phyloP scores from a whole-genome alignment of 1,140 invertebrate genomes.

The Meloidogyne floridensis region DNA sequence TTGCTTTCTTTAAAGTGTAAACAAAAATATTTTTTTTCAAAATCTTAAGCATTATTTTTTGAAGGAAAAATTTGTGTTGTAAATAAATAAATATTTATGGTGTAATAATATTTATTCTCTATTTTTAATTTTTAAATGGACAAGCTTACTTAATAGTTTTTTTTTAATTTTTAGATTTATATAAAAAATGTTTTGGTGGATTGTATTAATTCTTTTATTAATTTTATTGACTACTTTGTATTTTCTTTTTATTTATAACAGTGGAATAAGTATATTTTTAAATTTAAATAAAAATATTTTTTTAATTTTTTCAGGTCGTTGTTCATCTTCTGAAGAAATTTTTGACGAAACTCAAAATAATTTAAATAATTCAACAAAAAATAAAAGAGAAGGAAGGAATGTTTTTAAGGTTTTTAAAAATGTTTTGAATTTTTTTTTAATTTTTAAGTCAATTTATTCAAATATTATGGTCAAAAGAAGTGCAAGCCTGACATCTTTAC shows the following conservation, averaged over 20 bases:
- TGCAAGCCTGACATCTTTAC: constrained; percentile 5
- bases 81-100: no score
- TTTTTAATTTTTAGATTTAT: neutral
- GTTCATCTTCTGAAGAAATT: neutral
- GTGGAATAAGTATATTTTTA: neutral
- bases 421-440: neutral
- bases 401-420: constrained; percentile 24
- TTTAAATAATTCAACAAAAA: neutral
- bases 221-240: constrained; percentile 14
- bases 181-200: constrained; percentile 13
- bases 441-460: constrained; percentile 77
- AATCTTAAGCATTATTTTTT: no score
- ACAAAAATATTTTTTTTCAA: no score
- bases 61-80: no score
- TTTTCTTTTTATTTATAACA: constrained; percentile 1
- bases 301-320: neutral
- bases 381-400: constrained; percentile 4
- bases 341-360: neutral
- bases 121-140: no score
- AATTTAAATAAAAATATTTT: neutral
- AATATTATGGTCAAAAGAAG: constrained; percentile 29
- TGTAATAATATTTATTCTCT: no score
- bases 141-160: no score
- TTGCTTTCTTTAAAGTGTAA: no score
- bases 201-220: neutral